Conservation (phyloP, 2,113 vertebrate species). For the Corapipo altera region DNA sequence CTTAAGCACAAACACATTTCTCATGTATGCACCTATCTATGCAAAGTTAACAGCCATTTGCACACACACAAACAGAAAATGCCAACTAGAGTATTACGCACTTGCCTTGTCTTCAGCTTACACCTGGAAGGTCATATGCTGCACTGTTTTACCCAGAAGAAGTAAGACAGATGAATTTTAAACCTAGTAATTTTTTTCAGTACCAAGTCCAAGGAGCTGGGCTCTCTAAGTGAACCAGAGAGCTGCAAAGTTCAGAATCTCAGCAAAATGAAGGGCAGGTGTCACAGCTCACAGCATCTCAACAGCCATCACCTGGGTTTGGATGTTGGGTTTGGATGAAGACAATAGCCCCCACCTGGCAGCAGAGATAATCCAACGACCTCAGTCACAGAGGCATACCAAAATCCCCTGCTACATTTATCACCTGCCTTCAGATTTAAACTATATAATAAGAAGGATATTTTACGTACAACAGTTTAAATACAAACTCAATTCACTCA, state of each 20-base stretch:
- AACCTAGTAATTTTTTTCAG: neutral
- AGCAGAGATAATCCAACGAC: neutral
- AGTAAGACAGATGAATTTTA: neutral
- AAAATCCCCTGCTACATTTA: neutral
- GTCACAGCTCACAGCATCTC: neutral
- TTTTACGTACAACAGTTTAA: neutral
- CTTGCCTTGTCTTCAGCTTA: neutral
- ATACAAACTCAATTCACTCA: neutral
- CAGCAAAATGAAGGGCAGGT: neutral
- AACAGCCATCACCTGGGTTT: neutral
- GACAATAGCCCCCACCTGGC: neutral
- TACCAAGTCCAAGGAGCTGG: neutral
- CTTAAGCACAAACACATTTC: neutral
- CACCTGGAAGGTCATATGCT: rapidly evolving
- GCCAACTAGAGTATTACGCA: neutral
- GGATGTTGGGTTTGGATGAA: neutral
- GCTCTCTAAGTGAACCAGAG: neutral
- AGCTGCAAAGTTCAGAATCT: neutral
- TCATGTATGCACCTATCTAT: neutral
- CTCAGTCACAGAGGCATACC: neutral
- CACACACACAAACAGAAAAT: neutral
- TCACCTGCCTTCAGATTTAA: neutral
- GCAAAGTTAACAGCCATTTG: neutral
- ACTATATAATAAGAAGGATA: neutral
- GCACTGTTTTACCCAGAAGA: neutral